Percentiles rank a stretch among this genome's conserved stretches.
These are phyloP conservation scores for Cotesia chilonis DNA, from an alignment of 1,140 invertebrate genomes.

Conservation along the genomic window DNA sequence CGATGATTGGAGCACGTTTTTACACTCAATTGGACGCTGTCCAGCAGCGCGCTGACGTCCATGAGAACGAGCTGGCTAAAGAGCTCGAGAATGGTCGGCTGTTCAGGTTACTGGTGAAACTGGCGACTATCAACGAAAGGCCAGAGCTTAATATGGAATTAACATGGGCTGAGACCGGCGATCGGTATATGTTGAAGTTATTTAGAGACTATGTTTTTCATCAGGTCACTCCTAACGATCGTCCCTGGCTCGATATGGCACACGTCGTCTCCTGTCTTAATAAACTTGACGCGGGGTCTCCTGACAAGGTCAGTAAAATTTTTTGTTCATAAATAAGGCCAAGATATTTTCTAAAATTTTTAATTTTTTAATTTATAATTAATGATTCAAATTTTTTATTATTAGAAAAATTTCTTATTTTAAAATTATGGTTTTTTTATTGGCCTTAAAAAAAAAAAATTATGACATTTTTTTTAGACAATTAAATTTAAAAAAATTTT, in stretches of 20 bases:
- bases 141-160: slow-evolving; percentile 94
- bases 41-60: slow-evolving; percentile 84
- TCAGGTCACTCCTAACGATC: slow-evolving; percentile 88
- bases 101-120: slow-evolving; percentile 88
- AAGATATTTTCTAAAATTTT: too few species aligned
- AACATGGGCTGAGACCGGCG: slow-evolving; percentile 96
- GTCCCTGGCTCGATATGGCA: slow-evolving; percentile 95
- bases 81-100: slow-evolving; percentile 95
- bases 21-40: slow-evolving; percentile 94
- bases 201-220: slow-evolving; percentile 98
- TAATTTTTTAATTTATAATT: too few species aligned
- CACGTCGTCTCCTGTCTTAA: slow-evolving; percentile 95
- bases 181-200: slow-evolving; percentile 96
- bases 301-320: slow-evolving; percentile 76
- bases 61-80: slow-evolving; percentile 90
- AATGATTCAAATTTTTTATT: too few species aligned
- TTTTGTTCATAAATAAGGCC: too few species aligned
- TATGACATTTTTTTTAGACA: too few species aligned
- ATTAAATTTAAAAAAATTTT: slow-evolving; percentile 10
- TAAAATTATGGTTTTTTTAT: too few species aligned
- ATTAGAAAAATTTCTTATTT: too few species aligned
- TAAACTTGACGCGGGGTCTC: slow-evolving; percentile 88
- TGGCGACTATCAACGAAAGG: slow-evolving; percentile 91
- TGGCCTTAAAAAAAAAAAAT: too few species aligned
- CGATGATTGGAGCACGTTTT: slow-evolving; percentile 97